A percentile compares a stretch with the other conserved stretches of the same genome.
Evolutionary conservation across 2,113 vertebrate genomes (phyloP).

Genomic region (Seriola dumerili): DNA sequence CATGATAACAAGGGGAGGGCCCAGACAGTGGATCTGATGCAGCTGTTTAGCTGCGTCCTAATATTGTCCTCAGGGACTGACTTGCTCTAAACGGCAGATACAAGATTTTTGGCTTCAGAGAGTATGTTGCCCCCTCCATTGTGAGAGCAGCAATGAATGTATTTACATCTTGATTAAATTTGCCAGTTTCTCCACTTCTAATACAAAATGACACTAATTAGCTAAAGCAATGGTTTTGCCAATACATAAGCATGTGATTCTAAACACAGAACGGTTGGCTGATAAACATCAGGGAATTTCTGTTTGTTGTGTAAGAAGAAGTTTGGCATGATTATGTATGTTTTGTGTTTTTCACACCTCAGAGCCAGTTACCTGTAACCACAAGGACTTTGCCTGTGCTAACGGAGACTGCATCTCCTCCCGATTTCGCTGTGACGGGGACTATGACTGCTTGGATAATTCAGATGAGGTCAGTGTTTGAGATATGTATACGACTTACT

Average conservation of each 20-base stretch:
- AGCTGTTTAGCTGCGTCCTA: constrained; percentile 77
- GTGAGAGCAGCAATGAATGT: constrained; percentile 60
- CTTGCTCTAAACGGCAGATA: constrained; percentile 69
- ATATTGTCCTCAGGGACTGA: constrained; percentile 71
- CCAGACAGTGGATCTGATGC: constrained; percentile 67
- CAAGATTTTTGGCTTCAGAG: constrained; percentile 60
- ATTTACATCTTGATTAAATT: constrained; percentile 75
- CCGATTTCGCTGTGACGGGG: constrained; percentile 96
- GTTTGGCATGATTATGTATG: constrained; percentile 18
- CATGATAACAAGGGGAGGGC: constrained; percentile 74
- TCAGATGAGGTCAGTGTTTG: constrained; percentile 92
- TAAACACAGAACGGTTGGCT: constrained; percentile 32
- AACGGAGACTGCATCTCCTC: constrained; percentile 96
- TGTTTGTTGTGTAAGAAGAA: constrained; percentile 32
- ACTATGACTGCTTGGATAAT: constrained; percentile 96
- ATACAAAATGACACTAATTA: constrained; percentile 72
- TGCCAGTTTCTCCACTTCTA: constrained; percentile 55
- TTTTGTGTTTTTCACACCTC: constrained; percentile 45
- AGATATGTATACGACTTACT: constrained; percentile 11
- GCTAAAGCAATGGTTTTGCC: constrained; percentile 41
- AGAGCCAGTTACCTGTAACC: constrained; percentile 95
- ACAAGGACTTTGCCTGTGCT: constrained; percentile 95
- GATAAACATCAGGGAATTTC: constrained; percentile 11
- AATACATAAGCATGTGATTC: constrained; percentile 50
- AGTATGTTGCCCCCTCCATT: constrained; percentile 35